phyloP scores from a whole-genome alignment of 2,888 invertebrate species.

The Pachymerium ferrugineum region DNA sequence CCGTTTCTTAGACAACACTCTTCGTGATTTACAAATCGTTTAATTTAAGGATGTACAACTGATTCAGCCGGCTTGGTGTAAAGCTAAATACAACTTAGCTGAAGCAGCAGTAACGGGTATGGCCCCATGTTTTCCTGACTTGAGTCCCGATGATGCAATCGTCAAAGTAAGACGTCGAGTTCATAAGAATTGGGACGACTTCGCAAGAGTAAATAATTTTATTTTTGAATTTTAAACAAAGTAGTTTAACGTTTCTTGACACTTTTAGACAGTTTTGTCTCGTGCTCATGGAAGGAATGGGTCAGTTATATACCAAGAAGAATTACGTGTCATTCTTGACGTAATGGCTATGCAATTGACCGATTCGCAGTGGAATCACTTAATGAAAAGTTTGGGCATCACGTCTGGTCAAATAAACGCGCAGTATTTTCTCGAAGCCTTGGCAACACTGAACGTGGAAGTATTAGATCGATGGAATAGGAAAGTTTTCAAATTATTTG shows the following conservation, averaged over 20 bases:
- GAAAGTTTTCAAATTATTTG: background rate
- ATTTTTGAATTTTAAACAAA: background rate
- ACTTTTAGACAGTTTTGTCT: background rate
- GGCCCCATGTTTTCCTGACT: slow-evolving; percentile 5
- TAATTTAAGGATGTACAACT: background rate
- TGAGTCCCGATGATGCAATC: slow-evolving; percentile 20
- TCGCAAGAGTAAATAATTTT: background rate
- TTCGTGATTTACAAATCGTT: background rate
- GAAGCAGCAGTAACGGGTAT: background rate
- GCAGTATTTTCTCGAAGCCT: background rate
- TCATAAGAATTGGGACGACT: slow-evolving; percentile 8
- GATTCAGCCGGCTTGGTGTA: background rate
- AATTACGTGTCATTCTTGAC: slow-evolving; percentile 9
- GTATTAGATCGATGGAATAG: slow-evolving; percentile 15
- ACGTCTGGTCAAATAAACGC: slow-evolving; percentile 1
- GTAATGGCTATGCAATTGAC: slow-evolving; percentile 23
- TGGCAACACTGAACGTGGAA: background rate
- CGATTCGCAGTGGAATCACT: slow-evolving; percentile 3
- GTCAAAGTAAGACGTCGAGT: background rate
- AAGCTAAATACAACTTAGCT: background rate
- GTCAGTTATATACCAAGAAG: background rate
- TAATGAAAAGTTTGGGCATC: background rate
- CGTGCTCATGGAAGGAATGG: background rate
- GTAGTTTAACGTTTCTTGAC: background rate
- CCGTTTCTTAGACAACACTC: background rate